Conservation (phyloP, 2,113 vertebrate genomes). For the Pogonocichla stellata region DNA sequence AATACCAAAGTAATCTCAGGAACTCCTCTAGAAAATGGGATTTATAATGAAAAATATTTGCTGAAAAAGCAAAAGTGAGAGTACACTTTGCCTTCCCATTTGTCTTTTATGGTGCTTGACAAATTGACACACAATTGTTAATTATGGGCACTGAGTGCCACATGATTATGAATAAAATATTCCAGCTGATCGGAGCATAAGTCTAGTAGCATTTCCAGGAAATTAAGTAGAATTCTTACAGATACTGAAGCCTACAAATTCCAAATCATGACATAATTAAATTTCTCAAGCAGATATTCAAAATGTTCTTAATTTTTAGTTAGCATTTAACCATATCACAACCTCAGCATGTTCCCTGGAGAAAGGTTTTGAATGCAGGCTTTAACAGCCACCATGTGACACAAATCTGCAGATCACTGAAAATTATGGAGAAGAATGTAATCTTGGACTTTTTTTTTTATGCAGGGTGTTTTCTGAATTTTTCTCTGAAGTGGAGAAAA, state of each 20-base stretch:
- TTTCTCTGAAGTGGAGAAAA: not conserved
- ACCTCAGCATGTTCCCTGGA: not conserved
- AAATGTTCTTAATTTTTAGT: conserved; percentile 53
- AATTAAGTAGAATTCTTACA: conserved; percentile 67
- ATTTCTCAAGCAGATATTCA: conserved; percentile 43
- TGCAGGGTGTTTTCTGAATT: not conserved
- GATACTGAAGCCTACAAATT: conserved; percentile 55
- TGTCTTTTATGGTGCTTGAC: conserved; percentile 52
- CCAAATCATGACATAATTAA: conserved; percentile 65
- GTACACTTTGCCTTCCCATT: conserved; percentile 14
- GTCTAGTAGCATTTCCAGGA: conserved; percentile 51
- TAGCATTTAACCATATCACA: not conserved
- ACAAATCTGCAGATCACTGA: not conserved
- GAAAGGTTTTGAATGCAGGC: not conserved
- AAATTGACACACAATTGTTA: conserved; percentile 66
- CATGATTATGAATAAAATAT: conserved; percentile 64
- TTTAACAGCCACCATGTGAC: not conserved
- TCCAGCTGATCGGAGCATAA: conserved; percentile 55
- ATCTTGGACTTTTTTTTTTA: not conserved
- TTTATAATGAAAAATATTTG: conserved; percentile 54
- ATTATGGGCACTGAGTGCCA: conserved; percentile 65
- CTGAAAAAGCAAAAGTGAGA: conserved; percentile 30
- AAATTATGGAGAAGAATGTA: not conserved
- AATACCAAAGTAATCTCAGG: conserved; percentile 35
- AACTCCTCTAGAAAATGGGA: conserved; percentile 18